Percentiles rank a stretch among this genome's conserved stretches.
These are phyloP conservation scores for Chloroceryle amazona DNA, from an alignment of 2,797 vertebrate genomes.

Conservation along the genomic window DNA sequence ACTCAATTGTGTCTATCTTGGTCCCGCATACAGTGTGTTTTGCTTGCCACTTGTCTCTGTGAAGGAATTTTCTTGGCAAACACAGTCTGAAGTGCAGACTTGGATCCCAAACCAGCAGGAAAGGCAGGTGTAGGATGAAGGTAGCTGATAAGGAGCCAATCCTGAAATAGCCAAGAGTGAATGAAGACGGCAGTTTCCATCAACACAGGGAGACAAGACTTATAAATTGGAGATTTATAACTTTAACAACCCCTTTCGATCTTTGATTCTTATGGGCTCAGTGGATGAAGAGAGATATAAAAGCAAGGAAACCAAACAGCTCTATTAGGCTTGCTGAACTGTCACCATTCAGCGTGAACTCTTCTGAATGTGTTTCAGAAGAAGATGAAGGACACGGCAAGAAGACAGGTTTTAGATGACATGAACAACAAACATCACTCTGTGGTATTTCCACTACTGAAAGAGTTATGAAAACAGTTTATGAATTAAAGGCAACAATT, in stretches of 20 bases:
- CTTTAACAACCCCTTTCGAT: background rate
- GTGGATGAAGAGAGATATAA: background rate
- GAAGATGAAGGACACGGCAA: background rate
- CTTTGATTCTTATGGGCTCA: background rate
- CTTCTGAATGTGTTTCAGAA: background rate
- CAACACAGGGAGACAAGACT: background rate
- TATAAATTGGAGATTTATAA: background rate
- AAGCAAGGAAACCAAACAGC: background rate
- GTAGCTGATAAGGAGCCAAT: background rate
- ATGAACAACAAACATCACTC: background rate
- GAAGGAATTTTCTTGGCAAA: conserved; percentile 21
- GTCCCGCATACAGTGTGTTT: background rate
- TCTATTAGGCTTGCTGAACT: background rate
- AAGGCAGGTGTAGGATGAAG: background rate
- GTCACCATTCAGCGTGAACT: background rate
- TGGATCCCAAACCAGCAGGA: background rate
- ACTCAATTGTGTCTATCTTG: background rate
- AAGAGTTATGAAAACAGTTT: background rate
- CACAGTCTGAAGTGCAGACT: background rate
- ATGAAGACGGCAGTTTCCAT: background rate
- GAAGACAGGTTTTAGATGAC: background rate
- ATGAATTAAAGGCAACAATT: background rate
- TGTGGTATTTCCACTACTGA: background rate
- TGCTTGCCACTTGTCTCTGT: background rate
- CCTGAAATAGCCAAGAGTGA: background rate